Evolutionary conservation across 2,797 vertebrate genomes (phyloP), one percentile per base, ranked within the genome.

Genomic region (Thripadectes ignobilis): DNA sequence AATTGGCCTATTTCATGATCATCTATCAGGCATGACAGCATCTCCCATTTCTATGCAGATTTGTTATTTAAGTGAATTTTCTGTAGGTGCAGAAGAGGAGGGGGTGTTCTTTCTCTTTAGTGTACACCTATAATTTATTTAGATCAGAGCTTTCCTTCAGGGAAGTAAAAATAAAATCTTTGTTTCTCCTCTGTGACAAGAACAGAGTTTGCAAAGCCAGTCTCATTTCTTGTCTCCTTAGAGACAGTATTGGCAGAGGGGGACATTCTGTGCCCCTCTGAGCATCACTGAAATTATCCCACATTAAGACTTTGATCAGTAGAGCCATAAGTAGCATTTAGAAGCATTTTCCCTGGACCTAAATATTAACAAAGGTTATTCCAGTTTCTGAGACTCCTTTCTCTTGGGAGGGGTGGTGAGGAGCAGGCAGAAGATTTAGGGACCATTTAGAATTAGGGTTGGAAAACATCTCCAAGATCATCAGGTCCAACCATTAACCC

Each of bases 41-140:
- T 55, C 75, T 93, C 71, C 84, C 71, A 58, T 55, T 89, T 66
- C 87, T 83, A 77, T 88, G 89, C 81, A 85, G 79, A 92, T 96
- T 92, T 88, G 76, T 93, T 78, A 91, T 82, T 92, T 80, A 95
- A 89, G 93, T 52, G 89, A 85, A 83, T 93, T 92, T 95, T 58
- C 41, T 18, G 69, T 85, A 93, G 62, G 62, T 94, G 84, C 30
- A 16, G 89, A 34, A 94, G 51, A 9, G 73, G 66, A 93, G 79
- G 58, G 38, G 59, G 21, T 90, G 75, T 82, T 92, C 74, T 79
- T 89, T 74, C 74, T 80, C 45, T 87, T 90, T 62, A 58, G 49
- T 76, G 73, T 67, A 51, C 65, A 87, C 80, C 77, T 94, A 66
- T 95, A 90, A 93, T 96, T 95, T 95, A 92, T 92, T 93, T 94